Evolutionary conservation across 2,797 vertebrate species (phyloP).

Genomic region (Podargus strigoides): DNA sequence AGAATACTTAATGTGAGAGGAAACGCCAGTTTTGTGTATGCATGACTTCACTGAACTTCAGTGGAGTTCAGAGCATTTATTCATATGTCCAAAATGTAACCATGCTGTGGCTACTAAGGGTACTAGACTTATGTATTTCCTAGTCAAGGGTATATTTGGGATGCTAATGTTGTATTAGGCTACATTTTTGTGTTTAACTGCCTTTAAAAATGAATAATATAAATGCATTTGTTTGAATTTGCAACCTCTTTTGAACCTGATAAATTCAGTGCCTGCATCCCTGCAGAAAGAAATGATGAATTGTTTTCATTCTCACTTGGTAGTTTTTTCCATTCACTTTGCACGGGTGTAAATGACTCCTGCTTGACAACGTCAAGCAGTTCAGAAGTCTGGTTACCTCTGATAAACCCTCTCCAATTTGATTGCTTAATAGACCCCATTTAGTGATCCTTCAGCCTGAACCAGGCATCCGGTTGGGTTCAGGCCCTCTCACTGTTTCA

Average conservation of each 20-base stretch:
- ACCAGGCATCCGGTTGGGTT: neutral
- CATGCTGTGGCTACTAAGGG: neutral
- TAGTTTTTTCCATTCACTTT: neutral
- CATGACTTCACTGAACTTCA: neutral
- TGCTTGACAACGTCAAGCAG: neutral
- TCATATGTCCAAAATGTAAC: neutral
- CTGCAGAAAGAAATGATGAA: neutral
- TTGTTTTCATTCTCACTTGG: conserved; percentile 1
- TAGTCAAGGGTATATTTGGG: neutral
- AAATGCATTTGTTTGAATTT: neutral
- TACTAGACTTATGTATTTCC: neutral
- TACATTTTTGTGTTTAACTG: neutral
- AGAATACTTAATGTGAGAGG: too few species aligned
- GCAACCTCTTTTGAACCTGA: neutral
- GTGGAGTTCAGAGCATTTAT: neutral
- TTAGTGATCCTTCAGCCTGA: neutral
- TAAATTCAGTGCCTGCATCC: neutral
- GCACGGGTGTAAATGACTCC: conserved; percentile 22
- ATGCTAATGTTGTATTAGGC: neutral
- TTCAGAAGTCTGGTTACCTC: neutral
- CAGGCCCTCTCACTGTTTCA: neutral
- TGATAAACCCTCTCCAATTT: neutral
- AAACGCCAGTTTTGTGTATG: neutral
- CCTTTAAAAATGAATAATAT: neutral
- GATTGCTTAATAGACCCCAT: neutral